Evolutionary conservation across 1,140 invertebrate species (phyloP).

Genomic region (Polypedilum pembai): DNA sequence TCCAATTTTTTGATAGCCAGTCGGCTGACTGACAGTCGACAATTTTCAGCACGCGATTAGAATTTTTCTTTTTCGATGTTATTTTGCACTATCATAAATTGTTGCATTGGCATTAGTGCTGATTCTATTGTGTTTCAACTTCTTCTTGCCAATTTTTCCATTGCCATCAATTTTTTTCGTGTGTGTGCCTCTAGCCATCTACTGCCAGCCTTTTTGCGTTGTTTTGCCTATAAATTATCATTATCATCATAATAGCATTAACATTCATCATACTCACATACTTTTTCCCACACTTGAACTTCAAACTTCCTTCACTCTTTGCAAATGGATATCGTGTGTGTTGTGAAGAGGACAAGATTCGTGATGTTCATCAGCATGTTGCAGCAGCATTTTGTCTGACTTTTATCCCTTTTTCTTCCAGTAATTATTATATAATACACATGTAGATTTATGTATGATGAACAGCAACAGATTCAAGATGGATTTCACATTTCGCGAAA

Average conservation of each 20-base stretch:
- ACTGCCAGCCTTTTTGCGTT: background rate
- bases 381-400: background rate
- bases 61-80: background rate
- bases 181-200: background rate
- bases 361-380: background rate
- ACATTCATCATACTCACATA: conserved; percentile 7
- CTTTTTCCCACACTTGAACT: conserved; percentile 4
- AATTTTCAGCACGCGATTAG: conserved; percentile 16
- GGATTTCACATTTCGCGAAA: background rate
- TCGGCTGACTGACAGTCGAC: conserved; percentile 15
- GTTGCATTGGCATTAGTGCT: background rate
- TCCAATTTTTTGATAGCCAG: background rate
- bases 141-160: too few species aligned
- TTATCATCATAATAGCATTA: conserved; percentile 8
- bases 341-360: background rate
- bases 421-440: background rate
- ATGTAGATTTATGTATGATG: too few species aligned
- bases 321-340: background rate
- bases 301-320: background rate
- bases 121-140: background rate
- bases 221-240: conserved; percentile 14
- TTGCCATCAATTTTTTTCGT: conserved; percentile 6
- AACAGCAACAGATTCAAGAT: background rate
- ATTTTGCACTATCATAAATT: background rate
- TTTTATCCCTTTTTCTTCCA: background rate